Conservation (phyloP, 2,797 vertebrate genomes). For the Trachops cirrhosus region DNA sequence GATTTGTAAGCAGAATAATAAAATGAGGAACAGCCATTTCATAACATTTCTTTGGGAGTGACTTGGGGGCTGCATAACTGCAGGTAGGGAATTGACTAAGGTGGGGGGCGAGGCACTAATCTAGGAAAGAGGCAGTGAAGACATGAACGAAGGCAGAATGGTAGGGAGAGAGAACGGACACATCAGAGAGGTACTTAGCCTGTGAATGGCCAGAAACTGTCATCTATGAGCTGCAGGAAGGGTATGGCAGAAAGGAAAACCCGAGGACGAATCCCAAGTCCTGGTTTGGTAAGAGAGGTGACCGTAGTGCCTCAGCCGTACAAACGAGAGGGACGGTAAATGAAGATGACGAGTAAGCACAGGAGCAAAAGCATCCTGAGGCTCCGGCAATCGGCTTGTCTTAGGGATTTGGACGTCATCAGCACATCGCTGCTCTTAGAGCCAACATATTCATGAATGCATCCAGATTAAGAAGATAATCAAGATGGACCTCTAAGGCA, state of each 20-base stretch:
- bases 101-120: neutral
- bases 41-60: neutral
- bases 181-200: neutral
- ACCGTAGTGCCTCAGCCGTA: neutral
- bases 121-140: neutral
- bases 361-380: neutral
- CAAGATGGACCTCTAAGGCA: neutral
- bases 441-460: neutral
- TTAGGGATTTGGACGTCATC: neutral
- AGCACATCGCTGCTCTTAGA: neutral
- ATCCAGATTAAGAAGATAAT: neutral
- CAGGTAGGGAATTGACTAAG: neutral
- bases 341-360: neutral
- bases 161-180: neutral
- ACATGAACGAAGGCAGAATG: neutral
- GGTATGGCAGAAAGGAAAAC: neutral
- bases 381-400: neutral
- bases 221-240: too few relatives aligned
- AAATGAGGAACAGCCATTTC: neutral
- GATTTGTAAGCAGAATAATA: neutral
- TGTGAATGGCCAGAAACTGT: neutral
- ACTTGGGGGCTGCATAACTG: too few relatives aligned
- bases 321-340: neutral
- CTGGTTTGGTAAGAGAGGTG: neutral
- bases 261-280: neutral